Evolutionary conservation across 2,113 vertebrate genomes (phyloP), one percentile per base, ranked within the genome.

Genomic region (Globicephala melas): DNA sequence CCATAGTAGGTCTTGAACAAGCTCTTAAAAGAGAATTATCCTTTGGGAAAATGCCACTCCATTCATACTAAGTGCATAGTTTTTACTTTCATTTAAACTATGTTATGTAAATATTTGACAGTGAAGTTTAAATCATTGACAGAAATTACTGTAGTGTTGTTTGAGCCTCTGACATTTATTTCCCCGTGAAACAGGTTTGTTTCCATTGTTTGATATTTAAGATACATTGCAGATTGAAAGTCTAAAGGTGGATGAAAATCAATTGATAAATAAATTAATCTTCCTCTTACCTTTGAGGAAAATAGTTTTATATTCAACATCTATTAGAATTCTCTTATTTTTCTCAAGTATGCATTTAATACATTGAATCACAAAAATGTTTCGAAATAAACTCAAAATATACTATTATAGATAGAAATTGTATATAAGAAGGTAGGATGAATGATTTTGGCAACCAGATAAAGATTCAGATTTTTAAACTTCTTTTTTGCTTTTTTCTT

Each of bases 41-140:
- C 77, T 91, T 96, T 98, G 77, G 83, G 98, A 71, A 96, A 98
- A 98, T 76, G 87, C 33, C 63, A 97, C 26, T 71, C 96, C 41
- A 41, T 95, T 91, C 70, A 87, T 92, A 96, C 12, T 53, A 98
- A 97, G 92, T 76, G 28, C 36, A 68, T 17, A 38, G 5, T 92
- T 98, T 97, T 97, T 76, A 92, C 58, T 97, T 95, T 83, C 15
- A 95, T 95, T 97, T 97, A 96, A 89, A 47, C 1, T 13, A 53
- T 1, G 28, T 73, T 94, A 87, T 71, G 62, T 58, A 97, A 98
- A 97, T 92, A 70, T 83, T 95, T 97, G 92, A 96, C 58, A 77
- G 80, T 92, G 44, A 97, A 94, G 38, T 67, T 23, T 80, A 96
- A 93, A 41, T 88, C 83, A 97, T 38, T 96, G 83, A 95, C 58